These are phyloP conservation scores for Leptodactylus fuscus DNA, from an alignment of 2,113 vertebrate genomes.

Conservation along the genomic window DNA sequence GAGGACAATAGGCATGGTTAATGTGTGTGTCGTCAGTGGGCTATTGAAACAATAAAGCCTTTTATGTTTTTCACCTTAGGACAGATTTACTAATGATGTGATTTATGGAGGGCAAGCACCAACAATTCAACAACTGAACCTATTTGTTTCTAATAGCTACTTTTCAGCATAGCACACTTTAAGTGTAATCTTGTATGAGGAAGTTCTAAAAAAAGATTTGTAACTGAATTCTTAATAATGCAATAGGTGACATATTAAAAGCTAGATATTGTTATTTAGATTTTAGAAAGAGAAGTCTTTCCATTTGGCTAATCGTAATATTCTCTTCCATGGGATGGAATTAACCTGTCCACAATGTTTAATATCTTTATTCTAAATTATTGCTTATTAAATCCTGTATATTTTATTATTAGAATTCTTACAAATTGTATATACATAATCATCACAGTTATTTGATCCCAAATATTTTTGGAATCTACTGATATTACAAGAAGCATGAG, in stretches of 20 bases:
- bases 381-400: background rate
- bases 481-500: background rate
- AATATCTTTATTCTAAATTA: background rate
- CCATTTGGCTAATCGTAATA: background rate
- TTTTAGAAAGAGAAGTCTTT: background rate
- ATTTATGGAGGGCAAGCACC: slow-evolving; percentile 74
- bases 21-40: slow-evolving; percentile 54
- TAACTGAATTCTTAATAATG: background rate
- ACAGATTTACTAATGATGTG: slow-evolving; percentile 69
- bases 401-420: background rate
- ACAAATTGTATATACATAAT: background rate
- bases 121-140: slow-evolving; percentile 67
- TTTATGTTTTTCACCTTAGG: slow-evolving; percentile 69
- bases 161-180: slow-evolving; percentile 69
- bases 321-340: background rate
- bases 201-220: slow-evolving; percentile 28
- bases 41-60: slow-evolving; percentile 59
- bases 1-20: slow-evolving; percentile 67
- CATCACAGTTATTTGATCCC: background rate
- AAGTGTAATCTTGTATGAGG: slow-evolving; percentile 69
- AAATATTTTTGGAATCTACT: background rate
- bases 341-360: background rate
- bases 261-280: background rate
- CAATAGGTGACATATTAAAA: background rate
- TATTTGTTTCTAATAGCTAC: slow-evolving; percentile 70